Base-by-base conservation (phyloP, 2,888 invertebrate genomes). In the Oxytorus armatus region DNA sequence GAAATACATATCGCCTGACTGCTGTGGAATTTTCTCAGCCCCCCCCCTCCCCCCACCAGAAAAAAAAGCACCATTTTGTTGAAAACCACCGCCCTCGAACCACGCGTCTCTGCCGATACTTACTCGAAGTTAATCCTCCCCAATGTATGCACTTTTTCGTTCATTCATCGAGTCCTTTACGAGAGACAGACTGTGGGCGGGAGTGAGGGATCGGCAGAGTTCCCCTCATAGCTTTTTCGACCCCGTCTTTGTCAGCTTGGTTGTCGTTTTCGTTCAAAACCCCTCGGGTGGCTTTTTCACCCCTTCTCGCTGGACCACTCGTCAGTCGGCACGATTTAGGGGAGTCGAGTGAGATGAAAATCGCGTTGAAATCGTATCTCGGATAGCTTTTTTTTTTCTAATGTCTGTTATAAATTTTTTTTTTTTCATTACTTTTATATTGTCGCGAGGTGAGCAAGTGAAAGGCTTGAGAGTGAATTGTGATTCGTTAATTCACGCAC, bases 81-180 rank as follows among this genome's bases (percentile, higher is more conserved):
- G 14, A 42, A 10, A 10, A 42, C 10, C 16, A 23, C 33, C 16
- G 14, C 51, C 14, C 51, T 21, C 14, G 21, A 51, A 66, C 25
- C 11, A 10, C n/a, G 25, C 44, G 14, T 2, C 1, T 14, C 1
- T 44, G n/a, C 53, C 39, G n/a, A 16, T 21, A 14, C 47, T 55
- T 51, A 39, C 51, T 33, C 49, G 14, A 25, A 23, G 57, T 68
- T 59, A 70, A 42, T 73, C 44, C 59, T 21, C 53, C 49, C 66
- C 44, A 18, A 63, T 69, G 55, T 76, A 61, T 63, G 49, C 73
- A 33, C 81, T 51, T 72, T 14, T 83, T 84, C 79, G 74, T 85
- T 85, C 85, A 84, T 85, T 86, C 85, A 84, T 85, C 83, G 82
- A 81, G 73, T 80, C 76, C 65, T 78, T 57, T 70, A 47, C 23